Conservation (phyloP, 2,113 vertebrate genomes). For the Mugil cephalus region DNA sequence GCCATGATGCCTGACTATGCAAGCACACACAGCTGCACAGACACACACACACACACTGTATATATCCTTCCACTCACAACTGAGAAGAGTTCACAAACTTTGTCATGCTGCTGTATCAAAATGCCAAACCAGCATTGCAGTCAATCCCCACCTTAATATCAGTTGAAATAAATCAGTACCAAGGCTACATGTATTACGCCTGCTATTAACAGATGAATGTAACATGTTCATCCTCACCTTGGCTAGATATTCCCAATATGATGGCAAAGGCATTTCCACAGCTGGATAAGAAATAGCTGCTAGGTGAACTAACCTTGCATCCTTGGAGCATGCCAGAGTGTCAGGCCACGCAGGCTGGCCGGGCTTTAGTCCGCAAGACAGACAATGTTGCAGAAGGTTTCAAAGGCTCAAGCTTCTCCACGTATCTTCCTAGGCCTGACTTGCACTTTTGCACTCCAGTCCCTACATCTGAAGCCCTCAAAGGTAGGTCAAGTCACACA, state of each 20-base stretch:
- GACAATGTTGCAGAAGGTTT: neutral
- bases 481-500: neutral
- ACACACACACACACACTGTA: conserved; percentile 33
- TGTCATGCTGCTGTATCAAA: conserved; percentile 83
- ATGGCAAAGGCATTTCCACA: conserved; percentile 76
- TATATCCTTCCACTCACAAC: conserved; percentile 81
- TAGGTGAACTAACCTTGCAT: conserved; percentile 79
- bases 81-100: conserved; percentile 53
- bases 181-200: conserved; percentile 75
- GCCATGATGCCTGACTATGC: conserved; percentile 76
- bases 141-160: conserved; percentile 88
- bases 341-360: conserved; percentile 37
- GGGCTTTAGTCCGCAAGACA: conserved; percentile 5
- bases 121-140: conserved; percentile 82
- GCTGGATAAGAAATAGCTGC: conserved; percentile 81
- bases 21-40: conserved; percentile 59
- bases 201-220: conserved; percentile 84
- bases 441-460: neutral
- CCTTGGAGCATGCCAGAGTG: conserved; percentile 38
- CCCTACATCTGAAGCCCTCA: conserved; percentile 1
- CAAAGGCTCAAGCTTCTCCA: neutral
- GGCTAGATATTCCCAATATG: conserved; percentile 83
- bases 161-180: conserved; percentile 89
- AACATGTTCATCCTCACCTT: conserved; percentile 85
- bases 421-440: neutral